Conservation (phyloP, 2,888 invertebrate species). For the Lathronympha strigana region DNA sequence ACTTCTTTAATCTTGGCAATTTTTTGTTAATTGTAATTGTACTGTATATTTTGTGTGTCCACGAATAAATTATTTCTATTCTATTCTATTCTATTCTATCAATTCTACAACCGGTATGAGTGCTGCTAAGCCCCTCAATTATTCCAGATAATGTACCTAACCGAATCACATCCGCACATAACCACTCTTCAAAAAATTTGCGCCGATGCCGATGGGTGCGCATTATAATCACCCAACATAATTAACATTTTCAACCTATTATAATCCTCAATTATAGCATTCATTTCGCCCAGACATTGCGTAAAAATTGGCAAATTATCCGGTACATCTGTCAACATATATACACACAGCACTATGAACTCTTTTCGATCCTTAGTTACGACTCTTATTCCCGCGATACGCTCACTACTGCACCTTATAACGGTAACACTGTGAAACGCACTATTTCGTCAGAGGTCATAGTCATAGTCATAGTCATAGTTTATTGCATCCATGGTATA, state of each 20-base stretch:
- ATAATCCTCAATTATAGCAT: conserved; percentile 18
- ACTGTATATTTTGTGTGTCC: no score
- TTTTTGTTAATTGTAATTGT: no score
- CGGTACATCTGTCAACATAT: conserved; percentile 44
- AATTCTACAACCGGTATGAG: no score
- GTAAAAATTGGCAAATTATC: conserved; percentile 43
- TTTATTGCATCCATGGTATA: no score
- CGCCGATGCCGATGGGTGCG: conserved; percentile 1
- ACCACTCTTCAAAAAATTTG: conserved; percentile 11
- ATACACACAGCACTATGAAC: conserved; percentile 37
- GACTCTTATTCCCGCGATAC: conserved; percentile 41
- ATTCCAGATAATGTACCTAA: background rate
- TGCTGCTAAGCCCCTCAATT: no score
- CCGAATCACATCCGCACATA: conserved; percentile 23
- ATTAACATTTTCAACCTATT: conserved; percentile 7
- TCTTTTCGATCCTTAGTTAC: background rate
- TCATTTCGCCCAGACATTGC: no score
- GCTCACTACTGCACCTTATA: background rate
- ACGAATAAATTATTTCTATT: no score
- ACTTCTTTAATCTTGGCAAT: no score
- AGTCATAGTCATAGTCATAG: no score
- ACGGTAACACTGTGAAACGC: background rate
- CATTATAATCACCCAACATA: conserved; percentile 14
- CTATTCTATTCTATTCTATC: no score
- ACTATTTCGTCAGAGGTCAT: no score